Evolutionary conservation across 2,888 invertebrate species (phyloP), one percentile per base, ranked within the genome.

Genomic region (Tineola bisselliella): DNA sequence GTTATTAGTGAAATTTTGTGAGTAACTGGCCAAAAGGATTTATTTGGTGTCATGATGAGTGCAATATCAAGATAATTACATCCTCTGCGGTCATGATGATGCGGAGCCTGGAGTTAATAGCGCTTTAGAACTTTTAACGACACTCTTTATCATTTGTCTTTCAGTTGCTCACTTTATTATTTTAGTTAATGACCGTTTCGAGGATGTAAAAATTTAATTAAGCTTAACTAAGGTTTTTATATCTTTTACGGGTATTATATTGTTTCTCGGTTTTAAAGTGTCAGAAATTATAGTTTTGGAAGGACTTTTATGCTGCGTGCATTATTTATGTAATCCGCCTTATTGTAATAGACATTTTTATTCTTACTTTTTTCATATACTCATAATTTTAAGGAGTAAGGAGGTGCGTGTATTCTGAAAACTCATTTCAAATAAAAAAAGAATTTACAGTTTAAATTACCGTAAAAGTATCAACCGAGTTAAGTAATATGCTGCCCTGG

Each of bases 51-150:
- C 58, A 44, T 63, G 62, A 63, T 61, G 62, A 62, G 58, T 43
- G 61, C 57, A 57, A 62, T 63, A 60, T 59, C 62, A 56, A 60
- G 61, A 61, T 62, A 64, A 64, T 64, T 63, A 62, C 61, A 61
- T 62, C 59, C 44, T 63, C 56, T 59, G 59, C 38, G 31, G 44
- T 54, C 61, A 60, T 64, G 59, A 64, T 63, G 60, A 60, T 18
- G 60, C 61, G 60, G 59, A 52, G 19, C 44, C 60, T 63, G 60
- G 59, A 59, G 19, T 61, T 63, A 61, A 63, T 63, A 52, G 61
- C 62, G 54, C 43, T 59, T 30, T 61, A 38, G 43, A 61, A 63
- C 59, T 63, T 63, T 63, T 62, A 61, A 63, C 61, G 63, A 62
- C 60, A 30, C 33, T 63, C 63, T 60, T 63, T 56, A 63, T 60